Conservation (phyloP, 2,113 vertebrate species). For the Passer domesticus region DNA sequence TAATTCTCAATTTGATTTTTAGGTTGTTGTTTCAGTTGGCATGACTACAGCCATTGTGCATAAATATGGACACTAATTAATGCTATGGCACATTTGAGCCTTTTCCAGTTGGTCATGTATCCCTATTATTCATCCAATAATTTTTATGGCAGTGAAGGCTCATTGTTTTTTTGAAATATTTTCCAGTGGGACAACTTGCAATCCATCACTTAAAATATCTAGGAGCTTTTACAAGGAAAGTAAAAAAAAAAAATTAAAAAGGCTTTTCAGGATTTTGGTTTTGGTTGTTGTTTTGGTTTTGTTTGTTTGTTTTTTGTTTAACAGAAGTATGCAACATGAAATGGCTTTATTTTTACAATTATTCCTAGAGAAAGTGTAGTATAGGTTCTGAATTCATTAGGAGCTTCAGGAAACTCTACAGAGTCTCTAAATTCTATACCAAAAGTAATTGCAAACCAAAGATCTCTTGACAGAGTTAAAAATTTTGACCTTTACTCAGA, state of each 20-base stretch:
- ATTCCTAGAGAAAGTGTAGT: not conserved
- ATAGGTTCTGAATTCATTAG: not conserved
- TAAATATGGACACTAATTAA: not conserved
- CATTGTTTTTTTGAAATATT: not conserved
- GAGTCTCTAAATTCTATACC: not conserved
- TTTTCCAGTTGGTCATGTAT: not conserved
- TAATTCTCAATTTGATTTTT: not conserved
- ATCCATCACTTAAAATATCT: not conserved
- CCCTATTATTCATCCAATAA: not conserved
- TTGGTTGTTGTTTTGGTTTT: not conserved
- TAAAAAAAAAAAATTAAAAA: not conserved
- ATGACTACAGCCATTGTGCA: not conserved
- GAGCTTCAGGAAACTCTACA: not conserved
- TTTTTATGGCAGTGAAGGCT: not conserved
- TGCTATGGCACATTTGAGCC: not conserved
- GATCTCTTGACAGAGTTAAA: not conserved
- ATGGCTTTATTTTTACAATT: not conserved
- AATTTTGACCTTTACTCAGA: not conserved
- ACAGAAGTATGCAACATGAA: not conserved
- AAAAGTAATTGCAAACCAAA: not conserved
- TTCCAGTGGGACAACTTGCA: not conserved
- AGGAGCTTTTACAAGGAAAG: not conserved
- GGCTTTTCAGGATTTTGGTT: not conserved
- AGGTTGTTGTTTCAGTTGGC: not conserved
- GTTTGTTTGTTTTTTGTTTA: not conserved